Evolutionary conservation across 2,113 vertebrate species (phyloP).

Genomic region (Clarias batrachus): DNA sequence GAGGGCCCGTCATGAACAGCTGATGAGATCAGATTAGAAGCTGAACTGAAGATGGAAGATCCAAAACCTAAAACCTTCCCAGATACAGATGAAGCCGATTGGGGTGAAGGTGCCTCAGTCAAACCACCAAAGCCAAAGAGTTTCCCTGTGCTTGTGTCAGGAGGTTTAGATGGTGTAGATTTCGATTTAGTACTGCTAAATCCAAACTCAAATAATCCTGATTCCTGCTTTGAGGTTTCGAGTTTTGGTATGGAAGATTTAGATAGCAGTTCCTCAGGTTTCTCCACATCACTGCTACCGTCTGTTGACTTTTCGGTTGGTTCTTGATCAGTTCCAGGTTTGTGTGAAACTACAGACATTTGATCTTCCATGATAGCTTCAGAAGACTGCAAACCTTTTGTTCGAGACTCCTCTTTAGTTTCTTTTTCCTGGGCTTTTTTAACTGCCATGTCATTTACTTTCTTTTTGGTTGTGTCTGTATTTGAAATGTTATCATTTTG

Average conservation of each 20-base stretch:
- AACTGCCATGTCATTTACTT: not conserved
- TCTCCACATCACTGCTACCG: not conserved
- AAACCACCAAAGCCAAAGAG: constrained; percentile 71
- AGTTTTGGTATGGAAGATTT: constrained; percentile 50
- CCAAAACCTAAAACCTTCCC: constrained; percentile 73
- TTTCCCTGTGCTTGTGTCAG: constrained; percentile 82
- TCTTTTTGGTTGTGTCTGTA: not conserved
- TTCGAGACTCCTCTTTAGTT: not conserved
- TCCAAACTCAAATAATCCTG: constrained; percentile 81
- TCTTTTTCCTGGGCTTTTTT: not conserved
- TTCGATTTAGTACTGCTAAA: constrained; percentile 77
- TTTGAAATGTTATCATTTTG: constrained; percentile 12
- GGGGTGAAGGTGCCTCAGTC: constrained; percentile 56
- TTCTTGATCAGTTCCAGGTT: not conserved
- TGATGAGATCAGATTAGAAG: constrained; percentile 69
- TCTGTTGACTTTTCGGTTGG: not conserved
- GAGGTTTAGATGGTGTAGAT: constrained; percentile 72
- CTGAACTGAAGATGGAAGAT: constrained; percentile 71
- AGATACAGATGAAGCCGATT: constrained; percentile 64
- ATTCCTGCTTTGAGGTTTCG: constrained; percentile 68
- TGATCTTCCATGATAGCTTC: not conserved
- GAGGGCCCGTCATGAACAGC: constrained; percentile 65
- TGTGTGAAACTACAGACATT: not conserved
- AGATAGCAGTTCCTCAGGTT: constrained; percentile 55
- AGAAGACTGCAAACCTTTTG: not conserved